Conservation (phyloP, 2,888 invertebrate genomes). For the Eristalis arbustorum region DNA sequence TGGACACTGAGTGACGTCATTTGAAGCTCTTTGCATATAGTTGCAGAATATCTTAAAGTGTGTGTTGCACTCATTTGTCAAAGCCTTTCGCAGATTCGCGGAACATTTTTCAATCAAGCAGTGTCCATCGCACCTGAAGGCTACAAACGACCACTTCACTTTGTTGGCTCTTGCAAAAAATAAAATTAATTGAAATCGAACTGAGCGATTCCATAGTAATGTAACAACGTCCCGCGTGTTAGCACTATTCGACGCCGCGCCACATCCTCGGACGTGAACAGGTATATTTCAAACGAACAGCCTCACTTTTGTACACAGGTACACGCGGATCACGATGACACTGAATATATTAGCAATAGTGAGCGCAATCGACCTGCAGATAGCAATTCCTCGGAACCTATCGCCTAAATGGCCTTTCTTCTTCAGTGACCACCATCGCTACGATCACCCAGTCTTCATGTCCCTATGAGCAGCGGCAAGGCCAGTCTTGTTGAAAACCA, state of each 20-base stretch:
- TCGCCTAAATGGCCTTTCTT: slow-evolving; percentile 43
- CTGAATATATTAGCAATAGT: slow-evolving; percentile 60
- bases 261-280: neutral
- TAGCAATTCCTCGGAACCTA: slow-evolving; percentile 34
- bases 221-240: neutral
- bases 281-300: neutral
- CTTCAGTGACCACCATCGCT: slow-evolving; percentile 18
- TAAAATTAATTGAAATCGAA: neutral
- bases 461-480: slow-evolving; percentile 12
- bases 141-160: neutral
- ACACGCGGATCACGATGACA: slow-evolving; percentile 62
- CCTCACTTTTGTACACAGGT: slow-evolving; percentile 11
- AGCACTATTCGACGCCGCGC: neutral
- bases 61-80: neutral
- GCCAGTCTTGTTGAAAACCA: slow-evolving; percentile 64
- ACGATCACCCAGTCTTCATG: slow-evolving; percentile 3
- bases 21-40: neutral
- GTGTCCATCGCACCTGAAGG: neutral
- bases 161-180: neutral
- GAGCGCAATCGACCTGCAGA: slow-evolving; percentile 60
- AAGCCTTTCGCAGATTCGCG: neutral
- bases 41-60: neutral
- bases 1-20: neutral
- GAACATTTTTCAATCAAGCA: neutral
- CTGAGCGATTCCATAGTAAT: neutral